phyloP scores from a whole-genome alignment of 2,797 vertebrate species.

The Pelobates cultripes region DNA sequence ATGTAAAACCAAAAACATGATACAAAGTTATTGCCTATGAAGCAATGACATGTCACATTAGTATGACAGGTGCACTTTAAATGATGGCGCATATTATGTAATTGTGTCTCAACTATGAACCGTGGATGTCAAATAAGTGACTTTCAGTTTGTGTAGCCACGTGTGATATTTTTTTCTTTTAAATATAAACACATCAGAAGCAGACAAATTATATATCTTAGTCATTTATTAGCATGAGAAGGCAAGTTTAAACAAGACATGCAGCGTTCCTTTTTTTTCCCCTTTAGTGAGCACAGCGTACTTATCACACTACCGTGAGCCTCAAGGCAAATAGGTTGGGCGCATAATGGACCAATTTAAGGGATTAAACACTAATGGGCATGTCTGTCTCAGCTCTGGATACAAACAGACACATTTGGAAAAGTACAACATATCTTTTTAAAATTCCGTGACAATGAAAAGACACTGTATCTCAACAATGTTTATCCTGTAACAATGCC shows the following conservation, averaged over 20 bases:
- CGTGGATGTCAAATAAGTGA: too few species aligned
- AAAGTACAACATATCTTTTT: not conserved
- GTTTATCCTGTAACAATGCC: conserved; percentile 18
- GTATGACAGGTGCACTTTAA: too few species aligned
- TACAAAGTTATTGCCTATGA: too few species aligned
- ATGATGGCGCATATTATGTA: too few species aligned
- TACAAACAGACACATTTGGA: conserved; percentile 32
- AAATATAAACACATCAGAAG: not conserved
- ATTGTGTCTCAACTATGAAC: too few species aligned
- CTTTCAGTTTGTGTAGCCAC: too few species aligned
- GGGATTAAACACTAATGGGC: conserved; percentile 49
- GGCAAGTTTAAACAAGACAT: conserved; percentile 34
- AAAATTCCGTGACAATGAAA: not conserved
- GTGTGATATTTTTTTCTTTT: too few species aligned
- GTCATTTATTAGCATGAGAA: conserved; percentile 12
- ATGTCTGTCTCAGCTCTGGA: conserved; percentile 25
- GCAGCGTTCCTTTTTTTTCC: conserved; percentile 12
- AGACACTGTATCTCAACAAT: not conserved
- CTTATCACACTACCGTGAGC: conserved; percentile 33
- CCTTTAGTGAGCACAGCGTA: conserved; percentile 17
- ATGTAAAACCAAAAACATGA: too few species aligned
- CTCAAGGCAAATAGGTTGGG: conserved; percentile 41
- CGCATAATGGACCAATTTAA: conserved; percentile 45
- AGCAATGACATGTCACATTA: too few species aligned
- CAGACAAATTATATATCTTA: not conserved